Base-by-base conservation (phyloP, 2,113 vertebrate species). In the Mohoua ochrocephala region DNA sequence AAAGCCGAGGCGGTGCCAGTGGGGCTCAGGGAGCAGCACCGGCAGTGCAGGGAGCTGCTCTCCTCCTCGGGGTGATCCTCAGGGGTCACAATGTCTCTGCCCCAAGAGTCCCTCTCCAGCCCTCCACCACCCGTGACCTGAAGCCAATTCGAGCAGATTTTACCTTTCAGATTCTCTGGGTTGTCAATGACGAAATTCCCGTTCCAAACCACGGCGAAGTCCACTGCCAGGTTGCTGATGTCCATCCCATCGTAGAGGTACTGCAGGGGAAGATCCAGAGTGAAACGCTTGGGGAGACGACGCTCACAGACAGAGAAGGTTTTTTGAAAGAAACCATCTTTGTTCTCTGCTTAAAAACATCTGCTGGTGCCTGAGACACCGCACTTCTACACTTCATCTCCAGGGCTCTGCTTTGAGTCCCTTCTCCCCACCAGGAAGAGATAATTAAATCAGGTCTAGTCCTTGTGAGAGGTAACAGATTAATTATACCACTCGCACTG, bases 141-240 rank as follows among this genome's bases (percentile, higher is more conserved):
- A 5, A 73, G 89, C n/a, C 41, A 83, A 4, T 16, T 23, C 28
- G 4, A 39, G 49, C 70, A 56, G 67, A 24, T 2, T 1, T 97
- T 98, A 99, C 99, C 99, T 99, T 99, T 98, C 94, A 99, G 98
- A 45, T 99, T 98, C 97, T 99, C 99, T 0, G 99, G 99, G 97
- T 99, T 99, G 97, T 99, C 99, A 20, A 99, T 99, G 84, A 99
- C 98, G 61, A 99, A 99, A 97, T 99, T 99, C 84, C 99, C 99
- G 1, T 99, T 99, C 99, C 99, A 99, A 53, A 99, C 99, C 94
- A 99, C 99, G 0, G 99, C 99, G 56, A 99, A 99, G 97, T 99
- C 99, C 98, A 99, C 99, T 0, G 99, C 98, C 91, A 99, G 96
- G 97, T 99, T 99, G 93, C 99, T 99, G 94, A 99, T 98, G 94